These are phyloP conservation scores for Sinosuthora webbiana DNA, from an alignment of 2,113 vertebrate species.

Conservation along the genomic window DNA sequence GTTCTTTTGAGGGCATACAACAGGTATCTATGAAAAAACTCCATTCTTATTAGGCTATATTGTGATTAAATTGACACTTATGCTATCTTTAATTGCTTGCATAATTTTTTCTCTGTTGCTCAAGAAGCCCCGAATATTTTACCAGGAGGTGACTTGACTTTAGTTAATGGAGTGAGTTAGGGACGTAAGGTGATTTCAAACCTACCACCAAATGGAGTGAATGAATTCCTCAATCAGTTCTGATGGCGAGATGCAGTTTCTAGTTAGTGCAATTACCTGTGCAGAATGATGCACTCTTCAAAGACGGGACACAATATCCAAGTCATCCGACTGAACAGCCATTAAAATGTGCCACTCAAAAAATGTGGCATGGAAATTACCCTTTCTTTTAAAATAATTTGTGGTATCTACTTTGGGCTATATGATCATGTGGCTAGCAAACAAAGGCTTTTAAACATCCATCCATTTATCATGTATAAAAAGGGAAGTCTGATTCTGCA, in stretches of 20 bases:
- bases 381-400: not conserved
- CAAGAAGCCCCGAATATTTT: not conserved
- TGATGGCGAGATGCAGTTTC: not conserved
- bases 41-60: not conserved
- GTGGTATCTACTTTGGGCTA: not conserved
- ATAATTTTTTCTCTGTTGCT: not conserved
- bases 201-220: not conserved
- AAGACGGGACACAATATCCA: not conserved
- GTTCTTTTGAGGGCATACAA: not conserved
- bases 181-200: not conserved
- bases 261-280: not conserved
- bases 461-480: not conserved
- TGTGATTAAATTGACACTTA: not conserved
- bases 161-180: not conserved
- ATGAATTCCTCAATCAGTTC: not conserved
- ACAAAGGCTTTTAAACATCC: not conserved
- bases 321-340: not conserved
- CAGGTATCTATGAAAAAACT: not conserved
- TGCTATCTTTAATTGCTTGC: not conserved
- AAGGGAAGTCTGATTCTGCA: not conserved
- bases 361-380: not conserved
- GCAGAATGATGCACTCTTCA: not conserved
- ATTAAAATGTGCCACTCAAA: not conserved
- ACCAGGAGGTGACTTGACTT: not conserved
- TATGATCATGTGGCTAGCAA: not conserved